These are phyloP conservation scores for Noctua janthe DNA, from an alignment of 2,888 invertebrate genomes.

Conservation along the genomic window DNA sequence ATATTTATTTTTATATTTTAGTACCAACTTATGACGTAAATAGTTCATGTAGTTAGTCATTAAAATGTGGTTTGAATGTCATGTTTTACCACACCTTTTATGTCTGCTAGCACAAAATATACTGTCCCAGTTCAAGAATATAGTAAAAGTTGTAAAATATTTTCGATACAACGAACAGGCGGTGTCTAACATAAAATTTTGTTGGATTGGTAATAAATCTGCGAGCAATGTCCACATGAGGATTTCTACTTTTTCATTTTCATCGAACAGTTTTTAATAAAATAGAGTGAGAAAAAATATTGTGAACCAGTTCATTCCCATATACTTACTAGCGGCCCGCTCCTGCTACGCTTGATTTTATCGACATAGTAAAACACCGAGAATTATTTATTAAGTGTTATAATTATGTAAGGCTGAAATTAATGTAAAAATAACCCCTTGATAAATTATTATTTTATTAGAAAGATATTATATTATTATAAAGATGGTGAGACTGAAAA, in stretches of 20 bases:
- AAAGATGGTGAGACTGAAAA: not conserved
- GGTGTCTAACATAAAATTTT: constrained; percentile 4
- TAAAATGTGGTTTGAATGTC: not conserved
- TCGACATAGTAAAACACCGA: not conserved
- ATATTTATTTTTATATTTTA: not conserved
- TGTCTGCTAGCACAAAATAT: constrained; percentile 1
- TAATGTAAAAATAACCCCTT: too few relatives aligned
- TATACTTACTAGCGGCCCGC: not conserved
- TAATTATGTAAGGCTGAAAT: too few relatives aligned
- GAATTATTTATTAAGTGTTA: not conserved
- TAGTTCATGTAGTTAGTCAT: not conserved
- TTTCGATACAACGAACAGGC: constrained; percentile 24
- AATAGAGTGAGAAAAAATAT: not conserved
- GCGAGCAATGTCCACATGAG: not conserved
- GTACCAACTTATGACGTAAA: not conserved
- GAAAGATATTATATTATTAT: not conserved
- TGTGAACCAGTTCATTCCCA: not conserved
- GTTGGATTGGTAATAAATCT: constrained; percentile 31
- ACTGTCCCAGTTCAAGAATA: constrained; percentile 10
- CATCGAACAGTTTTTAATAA: not conserved
- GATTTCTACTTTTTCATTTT: not conserved
- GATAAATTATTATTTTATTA: too few relatives aligned
- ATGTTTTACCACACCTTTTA: constrained; percentile 6
- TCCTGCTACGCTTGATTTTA: too few relatives aligned
- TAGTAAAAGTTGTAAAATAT: constrained; percentile 8